phyloP scores from a whole-genome alignment of 2,888 invertebrate species.

The Platynereis dumerilii region DNA sequence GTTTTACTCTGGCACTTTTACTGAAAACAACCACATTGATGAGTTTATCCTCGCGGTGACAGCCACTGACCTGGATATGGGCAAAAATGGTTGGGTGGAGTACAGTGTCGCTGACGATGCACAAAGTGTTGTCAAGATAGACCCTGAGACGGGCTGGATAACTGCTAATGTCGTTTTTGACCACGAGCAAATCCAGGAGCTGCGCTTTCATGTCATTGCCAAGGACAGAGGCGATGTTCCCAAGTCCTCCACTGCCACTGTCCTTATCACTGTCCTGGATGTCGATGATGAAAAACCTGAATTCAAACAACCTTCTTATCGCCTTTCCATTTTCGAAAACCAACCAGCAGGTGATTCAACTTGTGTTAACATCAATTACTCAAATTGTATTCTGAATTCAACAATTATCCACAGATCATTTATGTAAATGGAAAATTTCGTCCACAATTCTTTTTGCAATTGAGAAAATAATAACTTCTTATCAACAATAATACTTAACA shows the following conservation, averaged over 20 bases:
- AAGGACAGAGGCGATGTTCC: slow-evolving; percentile 48
- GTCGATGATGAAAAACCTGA: slow-evolving; percentile 37
- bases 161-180: slow-evolving; percentile 33
- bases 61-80: slow-evolving; percentile 39
- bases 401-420: no score
- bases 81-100: slow-evolving; percentile 47
- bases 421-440: no score
- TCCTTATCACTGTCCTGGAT: slow-evolving; percentile 47
- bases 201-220: slow-evolving; percentile 47
- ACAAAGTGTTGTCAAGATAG: slow-evolving; percentile 15
- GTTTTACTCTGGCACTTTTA: slow-evolving; percentile 26
- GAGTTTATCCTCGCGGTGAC: slow-evolving; percentile 27
- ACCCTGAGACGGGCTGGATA: slow-evolving; percentile 28
- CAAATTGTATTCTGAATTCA: no score
- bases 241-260: slow-evolving; percentile 42
- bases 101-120: slow-evolving; percentile 40
- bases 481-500: no score
- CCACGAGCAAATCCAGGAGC: slow-evolving; percentile 27
- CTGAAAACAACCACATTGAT: slow-evolving; percentile 29
- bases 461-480: no score
- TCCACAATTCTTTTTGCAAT: no score
- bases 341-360: not conserved
- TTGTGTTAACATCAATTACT: no score
- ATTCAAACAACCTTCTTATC: slow-evolving; percentile 30
- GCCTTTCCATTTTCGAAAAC: slow-evolving; percentile 33